phyloP scores from a whole-genome alignment of 1,140 invertebrate genomes.

The Melipona quadrifasciata region DNA sequence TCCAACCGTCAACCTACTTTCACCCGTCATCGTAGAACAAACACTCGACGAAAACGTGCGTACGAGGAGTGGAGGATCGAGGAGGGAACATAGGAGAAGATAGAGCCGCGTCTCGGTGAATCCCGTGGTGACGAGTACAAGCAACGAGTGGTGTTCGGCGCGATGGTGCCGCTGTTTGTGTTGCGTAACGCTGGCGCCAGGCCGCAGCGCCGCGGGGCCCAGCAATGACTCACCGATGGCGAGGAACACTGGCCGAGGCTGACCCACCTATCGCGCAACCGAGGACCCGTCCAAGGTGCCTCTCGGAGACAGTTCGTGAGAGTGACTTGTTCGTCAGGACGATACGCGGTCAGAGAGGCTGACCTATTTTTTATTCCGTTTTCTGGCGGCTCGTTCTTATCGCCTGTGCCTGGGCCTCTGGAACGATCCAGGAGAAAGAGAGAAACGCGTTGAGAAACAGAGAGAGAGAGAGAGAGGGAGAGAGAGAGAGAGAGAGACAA shows the following conservation, averaged over 20 bases:
- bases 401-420: neutral
- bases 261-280: slow-evolving; percentile 75
- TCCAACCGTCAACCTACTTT: neutral
- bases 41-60: neutral
- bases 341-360: slow-evolving; percentile 43
- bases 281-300: slow-evolving; percentile 76
- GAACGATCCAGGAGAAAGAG: neutral
- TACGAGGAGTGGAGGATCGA: neutral
- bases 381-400: slow-evolving; percentile 2
- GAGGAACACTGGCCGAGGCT: slow-evolving; percentile 65
- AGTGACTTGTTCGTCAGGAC: slow-evolving; percentile 64
- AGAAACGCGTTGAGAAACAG: too few species aligned
- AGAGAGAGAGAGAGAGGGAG: neutral
- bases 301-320: slow-evolving; percentile 67
- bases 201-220: slow-evolving; percentile 71
- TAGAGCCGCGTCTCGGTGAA: neutral
- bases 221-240: slow-evolving; percentile 75
- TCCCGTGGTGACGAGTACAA: neutral
- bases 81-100: neutral
- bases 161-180: slow-evolving; percentile 53
- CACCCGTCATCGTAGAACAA: neutral
- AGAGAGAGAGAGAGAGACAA: too few species aligned
- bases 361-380: slow-evolving; percentile 58
- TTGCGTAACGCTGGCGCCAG: slow-evolving; percentile 79
- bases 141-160: slow-evolving; percentile 3